Evolutionary conservation across 2,797 vertebrate genomes (phyloP).

Genomic region (Lithobates sylvaticus): DNA sequence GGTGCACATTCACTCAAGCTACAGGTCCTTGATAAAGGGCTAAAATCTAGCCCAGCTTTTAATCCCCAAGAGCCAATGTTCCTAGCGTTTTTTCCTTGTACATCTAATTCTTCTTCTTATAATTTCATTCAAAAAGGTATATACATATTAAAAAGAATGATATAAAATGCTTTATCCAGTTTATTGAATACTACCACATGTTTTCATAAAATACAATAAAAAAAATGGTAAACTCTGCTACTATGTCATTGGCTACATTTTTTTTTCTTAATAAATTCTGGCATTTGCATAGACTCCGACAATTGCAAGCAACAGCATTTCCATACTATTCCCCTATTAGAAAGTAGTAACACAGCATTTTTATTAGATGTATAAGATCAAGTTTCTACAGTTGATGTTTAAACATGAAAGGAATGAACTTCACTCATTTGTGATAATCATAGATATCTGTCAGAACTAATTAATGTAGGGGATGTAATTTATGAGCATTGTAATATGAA

Average conservation of each 20-base stretch:
- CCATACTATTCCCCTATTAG: neutral
- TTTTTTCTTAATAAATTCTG: neutral
- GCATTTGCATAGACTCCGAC: neutral
- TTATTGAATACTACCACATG: neutral
- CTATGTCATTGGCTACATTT: neutral
- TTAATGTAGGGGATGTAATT: conserved; percentile 4
- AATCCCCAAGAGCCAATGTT: too few relatives aligned
- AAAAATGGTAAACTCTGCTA: neutral
- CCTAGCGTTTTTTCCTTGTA: too few relatives aligned
- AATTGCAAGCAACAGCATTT: neutral
- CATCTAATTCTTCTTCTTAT: too few relatives aligned
- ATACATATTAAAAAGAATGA: neutral
- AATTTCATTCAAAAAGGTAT: too few relatives aligned
- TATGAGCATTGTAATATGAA: neutral
- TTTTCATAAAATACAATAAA: neutral
- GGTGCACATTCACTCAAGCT: too few relatives aligned
- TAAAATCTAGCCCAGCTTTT: too few relatives aligned
- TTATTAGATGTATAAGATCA: conserved; percentile 16
- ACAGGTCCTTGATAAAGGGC: too few relatives aligned
- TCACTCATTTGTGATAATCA: conserved; percentile 13
- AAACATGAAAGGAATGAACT: conserved; percentile 28
- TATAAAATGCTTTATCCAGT: too few relatives aligned
- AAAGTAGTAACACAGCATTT: conserved; percentile 25
- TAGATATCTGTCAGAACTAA: conserved; percentile 24
- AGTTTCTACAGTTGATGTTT: conserved; percentile 19